phyloP scores from a whole-genome alignment of 2,888 invertebrate genomes.

The Pyrrhosoma nymphula region DNA sequence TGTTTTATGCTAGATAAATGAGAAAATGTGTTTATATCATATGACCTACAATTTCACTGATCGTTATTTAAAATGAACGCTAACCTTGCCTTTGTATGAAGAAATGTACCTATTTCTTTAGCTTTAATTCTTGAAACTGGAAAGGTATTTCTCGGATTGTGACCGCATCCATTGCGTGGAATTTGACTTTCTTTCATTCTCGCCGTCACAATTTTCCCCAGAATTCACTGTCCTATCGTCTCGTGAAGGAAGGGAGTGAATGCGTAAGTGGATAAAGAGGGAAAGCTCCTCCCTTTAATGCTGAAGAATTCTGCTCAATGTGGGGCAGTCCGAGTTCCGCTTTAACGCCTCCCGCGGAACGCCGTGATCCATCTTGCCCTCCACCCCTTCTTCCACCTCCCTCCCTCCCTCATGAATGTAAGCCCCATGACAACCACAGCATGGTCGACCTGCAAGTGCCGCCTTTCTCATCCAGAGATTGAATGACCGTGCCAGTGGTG shows the following conservation, averaged over 20 bases:
- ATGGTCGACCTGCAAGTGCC: constrained; percentile 5
- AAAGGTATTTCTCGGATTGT: too few relatives aligned
- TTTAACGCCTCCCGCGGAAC: background rate
- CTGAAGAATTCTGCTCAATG: background rate
- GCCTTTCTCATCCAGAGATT: constrained; percentile 22
- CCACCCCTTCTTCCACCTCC: background rate
- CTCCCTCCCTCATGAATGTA: background rate
- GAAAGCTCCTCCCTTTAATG: background rate
- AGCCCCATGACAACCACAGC: constrained; percentile 26
- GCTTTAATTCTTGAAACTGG: too few relatives aligned
- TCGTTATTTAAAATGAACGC: too few relatives aligned
- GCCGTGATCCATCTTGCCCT: background rate
- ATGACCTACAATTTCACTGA: too few relatives aligned
- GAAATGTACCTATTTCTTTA: too few relatives aligned
- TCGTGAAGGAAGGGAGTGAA: background rate
- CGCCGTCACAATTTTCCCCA: too few relatives aligned
- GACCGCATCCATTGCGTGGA: too few relatives aligned
- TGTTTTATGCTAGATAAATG: too few relatives aligned
- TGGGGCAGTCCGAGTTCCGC: background rate
- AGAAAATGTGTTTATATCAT: too few relatives aligned
- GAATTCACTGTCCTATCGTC: too few relatives aligned
- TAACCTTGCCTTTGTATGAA: too few relatives aligned
- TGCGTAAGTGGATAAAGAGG: background rate
- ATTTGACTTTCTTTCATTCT: too few relatives aligned
- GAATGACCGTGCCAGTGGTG: constrained; percentile 32